Conservation (phyloP, 2,888 invertebrate species). For the Archips crataeganus region DNA sequence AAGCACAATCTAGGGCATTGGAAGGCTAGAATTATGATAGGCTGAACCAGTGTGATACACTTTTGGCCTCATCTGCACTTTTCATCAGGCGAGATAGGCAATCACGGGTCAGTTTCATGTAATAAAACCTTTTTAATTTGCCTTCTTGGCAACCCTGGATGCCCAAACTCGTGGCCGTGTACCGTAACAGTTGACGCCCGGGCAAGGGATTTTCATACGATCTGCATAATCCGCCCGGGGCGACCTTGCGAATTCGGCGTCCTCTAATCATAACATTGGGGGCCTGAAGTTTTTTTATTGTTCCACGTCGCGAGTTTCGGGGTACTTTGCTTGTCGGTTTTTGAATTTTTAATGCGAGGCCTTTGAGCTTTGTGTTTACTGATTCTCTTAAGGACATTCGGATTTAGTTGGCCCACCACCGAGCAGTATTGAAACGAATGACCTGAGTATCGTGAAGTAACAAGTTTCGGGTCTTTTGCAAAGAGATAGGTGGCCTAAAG, state of each 20-base stretch:
- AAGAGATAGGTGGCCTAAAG: too few species aligned
- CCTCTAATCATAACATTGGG: constrained; percentile 53
- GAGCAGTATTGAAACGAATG: too few species aligned
- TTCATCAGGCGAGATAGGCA: too few species aligned
- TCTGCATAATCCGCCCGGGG: constrained; percentile 69
- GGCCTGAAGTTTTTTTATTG: constrained; percentile 51
- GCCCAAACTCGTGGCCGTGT: constrained; percentile 48
- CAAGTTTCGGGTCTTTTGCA: too few species aligned
- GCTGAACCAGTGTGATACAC: too few species aligned
- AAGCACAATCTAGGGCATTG: too few species aligned
- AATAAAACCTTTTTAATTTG: too few species aligned
- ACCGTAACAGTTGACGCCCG: constrained; percentile 58
- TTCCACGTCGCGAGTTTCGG: constrained; percentile 48
- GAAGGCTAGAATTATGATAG: too few species aligned
- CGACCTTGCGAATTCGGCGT: constrained; percentile 33
- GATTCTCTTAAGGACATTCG: not conserved
- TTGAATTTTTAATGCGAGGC: constrained; percentile 18
- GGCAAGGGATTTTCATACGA: constrained; percentile 67
- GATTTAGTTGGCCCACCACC: too few species aligned
- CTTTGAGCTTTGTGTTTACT: constrained; percentile 45
- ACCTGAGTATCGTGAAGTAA: too few species aligned
- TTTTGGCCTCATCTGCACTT: too few species aligned
- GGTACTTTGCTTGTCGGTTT: constrained; percentile 28
- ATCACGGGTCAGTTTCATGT: too few species aligned
- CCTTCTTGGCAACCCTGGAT: not conserved